Percentiles rank a stretch among this genome's conserved stretches.
Conservation (phyloP, 2,888 invertebrate genomes). For the Mimachlamys varia region DNA sequence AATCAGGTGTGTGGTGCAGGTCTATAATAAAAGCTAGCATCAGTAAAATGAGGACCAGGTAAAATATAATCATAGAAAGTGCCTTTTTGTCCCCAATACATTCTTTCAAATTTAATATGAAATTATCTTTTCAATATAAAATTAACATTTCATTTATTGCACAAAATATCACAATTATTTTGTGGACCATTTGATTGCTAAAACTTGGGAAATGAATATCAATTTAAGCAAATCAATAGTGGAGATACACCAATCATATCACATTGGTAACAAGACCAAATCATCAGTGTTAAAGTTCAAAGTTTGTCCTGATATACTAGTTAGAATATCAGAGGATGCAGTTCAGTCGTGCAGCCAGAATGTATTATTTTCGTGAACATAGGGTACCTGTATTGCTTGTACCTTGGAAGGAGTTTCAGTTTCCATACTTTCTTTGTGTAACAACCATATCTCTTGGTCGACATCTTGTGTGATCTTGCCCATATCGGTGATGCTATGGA, state of each 20-base stretch:
- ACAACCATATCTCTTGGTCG: conserved; percentile 3
- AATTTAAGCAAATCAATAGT: too few relatives aligned
- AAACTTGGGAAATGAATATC: not conserved
- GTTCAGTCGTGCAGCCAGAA: not conserved
- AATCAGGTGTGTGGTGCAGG: too few relatives aligned
- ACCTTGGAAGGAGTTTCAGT: not conserved
- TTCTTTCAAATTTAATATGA: too few relatives aligned
- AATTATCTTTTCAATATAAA: not conserved
- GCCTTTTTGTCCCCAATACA: too few relatives aligned
- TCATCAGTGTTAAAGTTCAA: not conserved
- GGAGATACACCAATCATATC: too few relatives aligned
- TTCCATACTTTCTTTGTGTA: conserved; percentile 15
- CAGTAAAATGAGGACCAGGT: too few relatives aligned
- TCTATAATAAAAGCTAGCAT: too few relatives aligned
- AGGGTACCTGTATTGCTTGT: not conserved
- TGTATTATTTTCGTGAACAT: not conserved
- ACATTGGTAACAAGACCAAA: not conserved
- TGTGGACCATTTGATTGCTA: not conserved
- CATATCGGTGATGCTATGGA: not conserved
- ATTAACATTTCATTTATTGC: not conserved
- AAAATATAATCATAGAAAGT: too few relatives aligned
- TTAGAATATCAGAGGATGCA: not conserved
- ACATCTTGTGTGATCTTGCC: not conserved
- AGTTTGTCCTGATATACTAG: not conserved
- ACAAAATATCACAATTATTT: not conserved